A percentile compares a stretch with the other conserved stretches of the same genome.
These are phyloP conservation scores for Syngnathus floridae DNA, from an alignment of 2,113 vertebrate genomes.

Conservation along the genomic window DNA sequence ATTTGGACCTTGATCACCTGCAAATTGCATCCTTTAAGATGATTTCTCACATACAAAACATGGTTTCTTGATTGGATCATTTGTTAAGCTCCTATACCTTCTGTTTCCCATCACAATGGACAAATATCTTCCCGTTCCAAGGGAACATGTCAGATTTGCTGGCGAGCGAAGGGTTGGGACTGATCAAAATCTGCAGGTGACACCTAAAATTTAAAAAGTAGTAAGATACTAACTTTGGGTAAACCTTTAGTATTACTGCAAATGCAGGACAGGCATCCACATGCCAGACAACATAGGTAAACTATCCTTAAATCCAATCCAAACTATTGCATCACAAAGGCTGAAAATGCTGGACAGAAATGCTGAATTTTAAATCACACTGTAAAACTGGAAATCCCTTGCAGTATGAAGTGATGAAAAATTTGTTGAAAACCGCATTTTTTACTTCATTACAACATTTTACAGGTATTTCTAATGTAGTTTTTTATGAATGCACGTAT, in stretches of 20 bases:
- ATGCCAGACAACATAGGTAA: not conserved
- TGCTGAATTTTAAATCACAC: not conserved
- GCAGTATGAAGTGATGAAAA: not conserved
- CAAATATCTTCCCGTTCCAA: conserved; percentile 86
- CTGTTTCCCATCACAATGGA: conserved; percentile 79
- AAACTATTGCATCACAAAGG: too few relatives aligned
- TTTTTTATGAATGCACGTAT: not conserved
- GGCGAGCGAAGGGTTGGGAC: conserved; percentile 84
- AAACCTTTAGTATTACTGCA: not conserved
- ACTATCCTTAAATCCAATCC: not conserved
- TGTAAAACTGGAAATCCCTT: not conserved
- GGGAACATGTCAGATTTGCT: conserved; percentile 76
- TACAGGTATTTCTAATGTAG: not conserved
- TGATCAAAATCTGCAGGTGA: conserved; percentile 82
- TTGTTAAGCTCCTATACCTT: conserved; percentile 71
- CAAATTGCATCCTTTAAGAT: not conserved
- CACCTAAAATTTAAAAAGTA: conserved; percentile 62
- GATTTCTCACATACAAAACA: not conserved
- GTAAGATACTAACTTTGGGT: not conserved
- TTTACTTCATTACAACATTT: not conserved
- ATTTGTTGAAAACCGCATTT: not conserved
- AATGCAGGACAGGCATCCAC: not conserved
- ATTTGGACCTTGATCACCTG: conserved; percentile 87
- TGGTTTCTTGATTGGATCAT: not conserved
- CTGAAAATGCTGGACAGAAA: too few relatives aligned